Evolutionary conservation across 2,113 vertebrate genomes (phyloP).

Genomic region (Theristicus caerulescens): DNA sequence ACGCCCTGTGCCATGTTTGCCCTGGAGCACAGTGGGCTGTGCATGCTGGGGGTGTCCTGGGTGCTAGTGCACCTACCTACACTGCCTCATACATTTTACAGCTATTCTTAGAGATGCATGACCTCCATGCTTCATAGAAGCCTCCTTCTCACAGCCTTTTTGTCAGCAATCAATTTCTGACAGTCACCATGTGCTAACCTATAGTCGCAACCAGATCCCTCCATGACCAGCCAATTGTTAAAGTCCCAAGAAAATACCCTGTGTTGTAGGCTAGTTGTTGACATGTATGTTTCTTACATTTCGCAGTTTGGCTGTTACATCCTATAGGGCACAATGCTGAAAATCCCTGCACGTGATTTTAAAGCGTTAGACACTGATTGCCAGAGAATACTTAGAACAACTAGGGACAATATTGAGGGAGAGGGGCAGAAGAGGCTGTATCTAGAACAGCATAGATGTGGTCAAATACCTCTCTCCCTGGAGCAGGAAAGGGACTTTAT

Average conservation of each 20-base stretch:
- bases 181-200: background rate
- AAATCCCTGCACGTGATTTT: background rate
- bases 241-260: background rate
- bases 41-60: background rate
- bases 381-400: background rate
- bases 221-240: background rate
- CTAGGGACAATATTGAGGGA: background rate
- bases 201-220: background rate
- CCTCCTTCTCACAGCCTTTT: background rate
- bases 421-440: background rate
- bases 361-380: background rate
- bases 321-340: background rate
- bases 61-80: background rate
- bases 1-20: fast-evolving
- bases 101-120: background rate
- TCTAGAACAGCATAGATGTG: background rate
- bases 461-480: background rate
- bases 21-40: background rate
- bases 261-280: background rate
- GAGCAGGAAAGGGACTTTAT: background rate
- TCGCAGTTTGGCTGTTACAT: background rate
- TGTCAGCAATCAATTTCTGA: background rate
- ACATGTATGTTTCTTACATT: background rate
- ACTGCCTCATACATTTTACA: background rate
- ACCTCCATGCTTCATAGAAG: background rate